Evolutionary conservation across 2,113 vertebrate genomes (phyloP).

Genomic region (Mionectes macconnelli): DNA sequence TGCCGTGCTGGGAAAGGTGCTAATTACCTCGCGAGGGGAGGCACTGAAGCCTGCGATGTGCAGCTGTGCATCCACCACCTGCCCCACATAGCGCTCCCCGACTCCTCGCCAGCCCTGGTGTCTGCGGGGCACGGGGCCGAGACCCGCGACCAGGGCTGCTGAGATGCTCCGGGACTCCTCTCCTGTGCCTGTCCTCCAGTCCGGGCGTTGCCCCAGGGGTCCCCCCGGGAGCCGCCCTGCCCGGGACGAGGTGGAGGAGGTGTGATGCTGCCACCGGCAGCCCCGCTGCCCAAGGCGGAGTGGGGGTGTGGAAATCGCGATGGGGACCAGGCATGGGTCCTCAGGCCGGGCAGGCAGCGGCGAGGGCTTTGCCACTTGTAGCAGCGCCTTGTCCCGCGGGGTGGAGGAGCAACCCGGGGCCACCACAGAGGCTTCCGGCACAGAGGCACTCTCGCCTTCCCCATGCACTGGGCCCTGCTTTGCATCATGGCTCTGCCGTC

Average conservation of each 20-base stretch:
- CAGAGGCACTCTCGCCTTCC: accelerated
- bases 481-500: slow-evolving; percentile 13
- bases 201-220: accelerated
- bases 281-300: background rate
- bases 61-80: background rate
- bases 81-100: background rate
- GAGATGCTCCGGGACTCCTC: background rate
- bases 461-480: background rate
- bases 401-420: background rate
- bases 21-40: background rate
- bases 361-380: accelerated
- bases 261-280: background rate
- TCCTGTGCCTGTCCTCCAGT: accelerated
- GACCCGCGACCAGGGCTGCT: background rate
- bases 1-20: background rate
- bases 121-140: background rate
- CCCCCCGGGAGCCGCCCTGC: background rate
- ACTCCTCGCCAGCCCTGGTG: accelerated
- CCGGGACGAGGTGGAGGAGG: accelerated
- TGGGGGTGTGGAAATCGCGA: accelerated
- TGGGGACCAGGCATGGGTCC: accelerated
- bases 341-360: background rate
- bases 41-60: background rate
- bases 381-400: background rate
- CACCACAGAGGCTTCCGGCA: background rate